Evolutionary conservation across 2,113 vertebrate species (phyloP), one percentile per base, ranked within the genome.

Genomic region (Alces alces): DNA sequence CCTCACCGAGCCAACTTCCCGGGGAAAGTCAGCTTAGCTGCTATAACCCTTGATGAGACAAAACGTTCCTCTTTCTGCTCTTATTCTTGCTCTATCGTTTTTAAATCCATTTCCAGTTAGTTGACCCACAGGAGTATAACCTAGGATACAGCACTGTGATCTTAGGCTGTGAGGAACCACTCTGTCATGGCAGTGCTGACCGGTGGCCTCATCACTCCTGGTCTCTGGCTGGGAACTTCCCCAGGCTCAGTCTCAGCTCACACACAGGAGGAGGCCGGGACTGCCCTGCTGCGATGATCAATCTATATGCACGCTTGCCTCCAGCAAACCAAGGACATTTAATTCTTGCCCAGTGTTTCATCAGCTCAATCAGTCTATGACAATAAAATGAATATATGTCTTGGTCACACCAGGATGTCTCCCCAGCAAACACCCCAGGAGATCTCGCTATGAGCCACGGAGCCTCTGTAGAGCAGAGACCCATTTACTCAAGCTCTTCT

Each of bases 381-480:
- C 43, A 89, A 86, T 96, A 64, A 97, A 97, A 80, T 93, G 85
- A 89, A 93, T 91, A 13, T 54, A n/a, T 86, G 14, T 88, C 96
- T 84, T 79, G 54, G 45, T 91, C 78, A 50, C 43, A 28, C 54
- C 43, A 33, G 76, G 88, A 93, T 16, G 57, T 76, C 43, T 82
- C 45, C 55, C 52, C 36, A 45, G 8, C 54, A 83, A 5, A 64
- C 25, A 66, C 84, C 17, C 52, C 0, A 0, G 89, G 86, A 94
- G 47, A 61, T 79, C 33, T 14, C 0, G 36, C 33, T 93, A 17
- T 1, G 2, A 76, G 80, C 21, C 61, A 54, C 58, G 4, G 89
- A 43, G 60, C 3, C 73, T 73, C 57, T 9, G 25, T 10, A 0
- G 2, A 52, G 92, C 33, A 50, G 50, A 95, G 36, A 12, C 58